Conservation (phyloP, 2,888 invertebrate genomes). For the Dynastes maya region DNA sequence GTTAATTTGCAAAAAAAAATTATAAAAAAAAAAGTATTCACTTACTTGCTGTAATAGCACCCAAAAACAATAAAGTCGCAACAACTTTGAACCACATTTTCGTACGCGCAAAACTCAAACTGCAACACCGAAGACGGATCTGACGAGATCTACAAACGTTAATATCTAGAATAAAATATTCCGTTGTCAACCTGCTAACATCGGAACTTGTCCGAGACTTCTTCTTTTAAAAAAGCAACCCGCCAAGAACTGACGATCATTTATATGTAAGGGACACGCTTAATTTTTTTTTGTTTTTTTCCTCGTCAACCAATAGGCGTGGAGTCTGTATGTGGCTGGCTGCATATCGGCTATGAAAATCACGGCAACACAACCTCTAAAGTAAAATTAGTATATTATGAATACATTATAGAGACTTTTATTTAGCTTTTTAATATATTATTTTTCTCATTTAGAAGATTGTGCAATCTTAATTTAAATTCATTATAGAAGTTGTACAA, state of each 20-base stretch:
- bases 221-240: slow-evolving; percentile 36
- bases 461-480: no score
- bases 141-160: neutral
- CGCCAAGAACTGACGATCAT: neutral
- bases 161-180: neutral
- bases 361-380: neutral
- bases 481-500: no score
- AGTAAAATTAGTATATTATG: neutral
- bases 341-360: slow-evolving; percentile 9
- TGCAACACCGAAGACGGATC: slow-evolving; percentile 11
- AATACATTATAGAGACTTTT: no score
- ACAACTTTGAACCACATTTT: slow-evolving; percentile 39
- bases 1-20: neutral
- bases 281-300: slow-evolving; percentile 31
- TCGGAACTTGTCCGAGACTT: slow-evolving; percentile 9
- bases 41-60: slow-evolving; percentile 18
- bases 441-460: no score
- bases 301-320: slow-evolving; percentile 30
- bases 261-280: slow-evolving; percentile 31
- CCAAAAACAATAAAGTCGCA: slow-evolving; percentile 19
- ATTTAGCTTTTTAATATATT: no score
- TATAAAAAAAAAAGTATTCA: neutral
- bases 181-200: neutral
- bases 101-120: neutral
- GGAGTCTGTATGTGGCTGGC: neutral